These are phyloP conservation scores for Daphoenositta chrysoptera DNA, from an alignment of 2,113 vertebrate genomes.

Conservation along the genomic window DNA sequence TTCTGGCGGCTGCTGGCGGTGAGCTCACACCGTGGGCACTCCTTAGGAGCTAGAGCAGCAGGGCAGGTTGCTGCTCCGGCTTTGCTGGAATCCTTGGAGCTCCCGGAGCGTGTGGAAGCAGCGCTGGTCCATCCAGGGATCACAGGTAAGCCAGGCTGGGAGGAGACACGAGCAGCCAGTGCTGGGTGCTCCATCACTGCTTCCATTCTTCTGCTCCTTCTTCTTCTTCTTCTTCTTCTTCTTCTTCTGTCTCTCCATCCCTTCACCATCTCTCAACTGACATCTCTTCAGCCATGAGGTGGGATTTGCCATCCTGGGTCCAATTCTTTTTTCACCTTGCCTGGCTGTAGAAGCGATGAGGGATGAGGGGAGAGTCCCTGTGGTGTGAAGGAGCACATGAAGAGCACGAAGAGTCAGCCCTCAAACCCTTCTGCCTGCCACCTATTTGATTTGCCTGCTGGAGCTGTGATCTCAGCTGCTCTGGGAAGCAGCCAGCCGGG, in stretches of 20 bases:
- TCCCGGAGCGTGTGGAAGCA: background rate
- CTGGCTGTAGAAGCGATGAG: accelerated
- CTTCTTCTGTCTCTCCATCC: background rate
- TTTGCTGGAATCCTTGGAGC: background rate
- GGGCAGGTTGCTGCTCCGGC: slow-evolving; percentile 18
- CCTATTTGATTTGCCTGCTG: background rate
- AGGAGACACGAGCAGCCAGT: background rate
- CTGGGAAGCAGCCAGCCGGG: background rate
- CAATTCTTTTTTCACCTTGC: background rate
- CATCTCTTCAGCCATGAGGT: background rate
- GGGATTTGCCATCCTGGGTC: background rate
- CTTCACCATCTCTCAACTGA: background rate
- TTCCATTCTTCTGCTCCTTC: background rate
- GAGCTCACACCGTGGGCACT: slow-evolving; percentile 19
- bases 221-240: background rate
- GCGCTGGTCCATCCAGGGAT: background rate
- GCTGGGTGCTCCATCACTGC: background rate
- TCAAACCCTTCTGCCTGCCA: background rate
- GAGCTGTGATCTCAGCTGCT: background rate
- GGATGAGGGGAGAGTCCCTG: background rate
- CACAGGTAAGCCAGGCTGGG: slow-evolving; percentile 33
- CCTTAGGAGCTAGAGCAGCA: background rate
- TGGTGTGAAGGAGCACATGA: background rate
- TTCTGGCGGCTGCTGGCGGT: background rate
- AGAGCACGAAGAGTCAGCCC: background rate